Evolutionary conservation across 2,797 vertebrate genomes (phyloP), one percentile per base, ranked within the genome.

Genomic region (Trichosurus vulpecula): DNA sequence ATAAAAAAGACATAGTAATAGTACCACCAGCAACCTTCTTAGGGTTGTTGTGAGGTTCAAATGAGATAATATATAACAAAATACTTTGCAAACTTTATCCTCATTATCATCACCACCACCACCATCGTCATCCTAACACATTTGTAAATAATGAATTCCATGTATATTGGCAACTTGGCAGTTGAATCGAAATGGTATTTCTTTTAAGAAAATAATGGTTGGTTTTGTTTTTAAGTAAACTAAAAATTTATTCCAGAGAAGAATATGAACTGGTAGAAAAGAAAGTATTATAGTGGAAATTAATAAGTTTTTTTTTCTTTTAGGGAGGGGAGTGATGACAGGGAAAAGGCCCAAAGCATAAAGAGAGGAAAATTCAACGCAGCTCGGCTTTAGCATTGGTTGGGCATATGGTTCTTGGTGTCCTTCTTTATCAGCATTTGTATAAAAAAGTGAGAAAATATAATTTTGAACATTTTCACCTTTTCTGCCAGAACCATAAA

Each of bases 391-490:
- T 93, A 74, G 51, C 54, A 52, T 30, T 94, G 95, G 74, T 87
- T 87, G 0, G 93, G 93, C 95, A 52, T 96, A 92, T 97, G 74
- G 81, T 90, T 97, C 96, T 90, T 19, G 35, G 66, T n/a, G 16
- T 56, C 91, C 41, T 14, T 95, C 92, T 19, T 89, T 13, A 55
- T 95, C 96, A 92, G 35, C 56, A 94, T 10, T 93, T 87, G 35
- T 53, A 35, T 22, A 1, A 12, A 90, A 94, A 97, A 87, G 35
- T 95, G 92, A 54, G 97, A 96, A 97, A 95, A 90, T 66, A 92
- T 91, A 13, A 90, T 56, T 52, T 94, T 87, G 61, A 90, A 94
- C 61, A 96, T 81, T 97, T 96, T 54, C 47, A 92, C 11, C 22
- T 92, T 95, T 96, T 92, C 51, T 92, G 31, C 89, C 92, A 47